A percentile compares a stretch with the other conserved stretches of the same genome.
Conservation (phyloP, 2,797 vertebrate genomes). For the Carapus acus region DNA sequence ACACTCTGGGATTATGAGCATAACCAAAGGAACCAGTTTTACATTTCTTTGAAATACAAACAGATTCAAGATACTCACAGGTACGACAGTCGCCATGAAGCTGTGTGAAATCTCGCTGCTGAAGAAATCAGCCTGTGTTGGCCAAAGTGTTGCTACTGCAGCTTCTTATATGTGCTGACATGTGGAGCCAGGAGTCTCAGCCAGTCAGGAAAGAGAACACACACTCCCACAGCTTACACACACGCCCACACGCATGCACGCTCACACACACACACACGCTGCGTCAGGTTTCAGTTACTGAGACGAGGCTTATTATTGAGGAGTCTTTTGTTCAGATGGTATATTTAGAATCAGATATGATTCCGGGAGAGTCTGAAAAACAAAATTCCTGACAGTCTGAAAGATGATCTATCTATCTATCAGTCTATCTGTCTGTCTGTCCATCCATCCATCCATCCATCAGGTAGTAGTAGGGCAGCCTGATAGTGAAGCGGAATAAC, state of each 20-base stretch:
- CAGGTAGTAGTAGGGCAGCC: no score
- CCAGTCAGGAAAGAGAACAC: slow-evolving; percentile 35
- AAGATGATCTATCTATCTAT: no score
- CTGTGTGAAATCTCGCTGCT: slow-evolving; percentile 4
- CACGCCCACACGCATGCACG: slow-evolving; percentile 27
- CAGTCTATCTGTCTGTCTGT: no score
- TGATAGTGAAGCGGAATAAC: no score
- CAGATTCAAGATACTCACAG: slow-evolving; percentile 59
- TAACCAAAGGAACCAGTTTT: no score
- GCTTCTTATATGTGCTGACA: slow-evolving; percentile 45
- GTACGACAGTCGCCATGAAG: slow-evolving; percentile 68
- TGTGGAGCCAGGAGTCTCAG: slow-evolving; percentile 1
- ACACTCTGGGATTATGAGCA: no score
- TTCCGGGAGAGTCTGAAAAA: slow-evolving; percentile 21
- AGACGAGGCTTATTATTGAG: slow-evolving; percentile 44
- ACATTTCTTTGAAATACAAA: not conserved
- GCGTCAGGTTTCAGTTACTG: slow-evolving; percentile 55
- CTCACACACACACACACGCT: slow-evolving; percentile 20
- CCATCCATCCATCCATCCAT: no score
- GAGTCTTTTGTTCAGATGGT: slow-evolving; percentile 45
- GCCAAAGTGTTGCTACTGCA: not conserved
- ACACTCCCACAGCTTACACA: slow-evolving; percentile 41
- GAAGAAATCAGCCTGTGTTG: slow-evolving; percentile 3
- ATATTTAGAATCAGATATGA: slow-evolving; percentile 59
- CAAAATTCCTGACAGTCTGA: no score